Evolutionary conservation across 2,797 vertebrate genomes (phyloP).

Genomic region (Falco rusticolus): DNA sequence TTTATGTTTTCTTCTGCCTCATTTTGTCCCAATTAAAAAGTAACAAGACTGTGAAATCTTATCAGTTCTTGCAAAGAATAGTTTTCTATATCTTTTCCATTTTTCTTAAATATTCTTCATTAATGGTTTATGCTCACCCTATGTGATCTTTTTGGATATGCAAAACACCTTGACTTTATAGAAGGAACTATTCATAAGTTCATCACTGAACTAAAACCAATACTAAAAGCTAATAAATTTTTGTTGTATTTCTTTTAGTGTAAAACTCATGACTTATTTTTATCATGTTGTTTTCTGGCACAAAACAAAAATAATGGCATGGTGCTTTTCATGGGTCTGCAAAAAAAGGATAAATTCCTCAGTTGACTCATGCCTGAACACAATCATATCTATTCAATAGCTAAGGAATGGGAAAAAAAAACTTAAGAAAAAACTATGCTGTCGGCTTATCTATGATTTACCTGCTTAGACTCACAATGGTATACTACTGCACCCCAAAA

Average conservation of each 20-base stretch:
- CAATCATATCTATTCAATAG: not conserved
- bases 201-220: not conserved
- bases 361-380: not conserved
- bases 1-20: not conserved
- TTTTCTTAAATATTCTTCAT: not conserved
- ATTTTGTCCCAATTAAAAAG: not conserved
- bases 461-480: not conserved
- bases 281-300: not conserved
- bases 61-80: not conserved
- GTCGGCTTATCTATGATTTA: not conserved
- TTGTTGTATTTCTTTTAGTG: not conserved
- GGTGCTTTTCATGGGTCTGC: not conserved
- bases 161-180: not conserved
- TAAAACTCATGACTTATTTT: not conserved
- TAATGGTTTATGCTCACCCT: not conserved
- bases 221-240: not conserved
- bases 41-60: not conserved
- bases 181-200: not conserved
- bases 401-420: not conserved
- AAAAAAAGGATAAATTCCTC: not conserved
- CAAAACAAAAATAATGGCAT: not conserved
- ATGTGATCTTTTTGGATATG: not conserved
- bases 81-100: not conserved
- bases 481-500: not conserved
- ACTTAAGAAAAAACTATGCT: fast-evolving